These are phyloP conservation scores for Heteromurus nitidus DNA, from an alignment of 2,888 invertebrate species.

Conservation along the genomic window DNA sequence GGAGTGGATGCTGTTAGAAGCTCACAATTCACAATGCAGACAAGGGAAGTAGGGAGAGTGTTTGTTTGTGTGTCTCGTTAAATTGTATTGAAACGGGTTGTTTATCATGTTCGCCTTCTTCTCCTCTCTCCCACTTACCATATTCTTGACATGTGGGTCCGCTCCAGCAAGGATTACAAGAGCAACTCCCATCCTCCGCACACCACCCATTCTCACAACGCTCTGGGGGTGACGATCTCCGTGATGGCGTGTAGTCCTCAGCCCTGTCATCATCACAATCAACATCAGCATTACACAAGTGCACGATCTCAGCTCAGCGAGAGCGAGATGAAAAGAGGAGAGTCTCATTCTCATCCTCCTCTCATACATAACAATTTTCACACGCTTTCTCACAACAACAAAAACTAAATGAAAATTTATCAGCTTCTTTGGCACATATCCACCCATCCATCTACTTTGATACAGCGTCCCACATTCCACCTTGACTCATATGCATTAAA, in stretches of 20 bases:
- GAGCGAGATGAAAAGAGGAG: too few relatives aligned
- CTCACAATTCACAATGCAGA: too few relatives aligned
- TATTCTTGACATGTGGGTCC: conserved; percentile 73
- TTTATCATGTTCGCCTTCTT: conserved; percentile 49
- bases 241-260: conserved; percentile 51
- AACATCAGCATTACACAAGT: conserved; percentile 21
- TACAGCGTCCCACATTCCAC: too few relatives aligned
- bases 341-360: too few relatives aligned
- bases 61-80: conserved; percentile 31
- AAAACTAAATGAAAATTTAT: conserved; percentile 37
- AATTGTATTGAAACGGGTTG: conserved; percentile 55
- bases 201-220: conserved; percentile 71
- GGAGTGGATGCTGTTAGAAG: too few relatives aligned
- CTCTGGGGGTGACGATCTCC: conserved; percentile 46
- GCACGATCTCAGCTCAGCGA: too few relatives aligned
- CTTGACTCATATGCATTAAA: too few relatives aligned
- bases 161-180: conserved; percentile 73
- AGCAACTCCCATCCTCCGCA: conserved; percentile 69
- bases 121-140: conserved; percentile 70
- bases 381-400: not conserved
- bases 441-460: too few relatives aligned
- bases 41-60: too few relatives aligned
- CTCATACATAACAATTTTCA: too few relatives aligned
- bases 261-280: conserved; percentile 56
- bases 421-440: conserved; percentile 37